Base-by-base conservation (phyloP, 2,113 vertebrate species). In the Hippocampus abdominalis region DNA sequence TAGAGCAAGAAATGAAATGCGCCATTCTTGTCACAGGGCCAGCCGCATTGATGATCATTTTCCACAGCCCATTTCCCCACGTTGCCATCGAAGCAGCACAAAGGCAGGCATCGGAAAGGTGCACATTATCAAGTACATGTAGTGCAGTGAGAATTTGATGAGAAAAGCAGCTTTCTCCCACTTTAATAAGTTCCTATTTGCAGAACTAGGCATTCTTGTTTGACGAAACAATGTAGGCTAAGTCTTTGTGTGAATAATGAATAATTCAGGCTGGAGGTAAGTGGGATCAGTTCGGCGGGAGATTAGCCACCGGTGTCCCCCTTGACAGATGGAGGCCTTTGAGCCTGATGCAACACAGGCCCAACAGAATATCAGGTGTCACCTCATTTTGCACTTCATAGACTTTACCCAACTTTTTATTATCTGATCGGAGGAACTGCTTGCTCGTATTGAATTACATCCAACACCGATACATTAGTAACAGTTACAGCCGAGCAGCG, bases 41-140 rank as follows among this genome's bases (percentile, higher is more conserved):
- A 87, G 87, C 78, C 86, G 84, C 88, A 90, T 89, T 90, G 87
- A 91, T 89, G 84, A 89, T 88, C 77, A 85, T 90, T 90, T 90
- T 88, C 87, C 88, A 91, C 89, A 90, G 86, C 80, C 85, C 90
- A 91, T 91, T 92, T 90, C 87, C 83, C 80, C 84, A 87, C 87
- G 91, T 89, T 89, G 81, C 90, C 88, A 89, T 87, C 83, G 79
- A 83, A 87, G 76, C 86, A 86, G 87, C 81, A 87, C 86, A 91
- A 91, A 89, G 81, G 63, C n/a, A 27, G 7, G 76, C 76, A 76
- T 81, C 81, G 89, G 89, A 81, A 88, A 89, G 88, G 89, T 86
- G 86, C 84, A 78, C 80, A 84, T 87, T 89, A 85, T 88, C 84
- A 85, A 84, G 65, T 62, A 72, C 89, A 78, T 64, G 42, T 15